Evolutionary conservation across 2,888 invertebrate genomes (phyloP), one percentile per base, ranked within the genome.

Genomic region (Pyrochroa serraticornis): DNA sequence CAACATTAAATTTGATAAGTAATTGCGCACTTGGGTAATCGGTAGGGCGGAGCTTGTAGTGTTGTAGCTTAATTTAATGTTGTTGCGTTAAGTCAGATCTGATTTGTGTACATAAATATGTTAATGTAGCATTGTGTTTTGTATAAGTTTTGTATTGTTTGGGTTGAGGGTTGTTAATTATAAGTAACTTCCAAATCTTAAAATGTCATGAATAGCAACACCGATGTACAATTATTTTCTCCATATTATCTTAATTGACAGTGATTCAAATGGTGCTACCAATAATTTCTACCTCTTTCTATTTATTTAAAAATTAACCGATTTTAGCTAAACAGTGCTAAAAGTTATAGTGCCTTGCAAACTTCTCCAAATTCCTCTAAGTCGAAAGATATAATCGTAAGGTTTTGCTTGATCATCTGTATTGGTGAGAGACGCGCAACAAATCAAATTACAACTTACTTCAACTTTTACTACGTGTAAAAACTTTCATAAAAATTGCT

Each of bases 191-290:
- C 22, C 22, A 22, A 22, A 22, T 22, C 22, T 8, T 42, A 31
- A 42, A 42, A 42, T 42, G 42, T 42, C 42, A 42, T 31, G 42
- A 42, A 42, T 22, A 3, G 22, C 22, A 22, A 35, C 6, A 3
- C 10, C 10, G 10, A 35, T 6, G 3, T 35, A 10, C 10, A 35
- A 35, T 9, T 3, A 9, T 10, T 9, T 10, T 35, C 10, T 35
- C 36, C 10, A 6, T 3, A 6, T 35, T 10, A 6, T 35, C 3
- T 35, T 35, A 35, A 35, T 35, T 9, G 9, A 35, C 10, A 35
- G 2, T 35, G 6, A 35, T 35, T 35, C 6, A n/a, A 35, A 35
- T 30, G 9, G 42, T 22, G 8, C 42, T 10, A 10, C 9, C 6
- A 22, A 39, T 42, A 14, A 5, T 39, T 5, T 13, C 39, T 39